Evolutionary conservation across 2,888 invertebrate genomes (phyloP), one percentile per base, ranked within the genome.

Genomic region (Nephrotoma guestfalica): DNA sequence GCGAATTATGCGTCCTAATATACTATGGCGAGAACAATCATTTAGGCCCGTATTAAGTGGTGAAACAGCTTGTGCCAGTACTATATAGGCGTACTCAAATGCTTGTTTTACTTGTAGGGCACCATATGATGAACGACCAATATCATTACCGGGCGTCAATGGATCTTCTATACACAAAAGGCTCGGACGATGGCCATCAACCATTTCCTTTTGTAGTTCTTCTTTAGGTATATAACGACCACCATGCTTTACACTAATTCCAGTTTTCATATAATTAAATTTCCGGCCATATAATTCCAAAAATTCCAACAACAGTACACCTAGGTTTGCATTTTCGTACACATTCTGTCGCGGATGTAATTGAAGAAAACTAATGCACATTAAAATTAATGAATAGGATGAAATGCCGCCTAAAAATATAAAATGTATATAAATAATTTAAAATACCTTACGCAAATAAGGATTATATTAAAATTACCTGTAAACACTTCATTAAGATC

Each of bases 401-500:
- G 98, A 98, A 92, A 99, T 98, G 91, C 99, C 99, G 88, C 99
- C 91, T 88, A 71, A 41, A 84, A 83, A 41, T 57, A 57, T 15
- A 57, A 51, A 51, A 15, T 87, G 57, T 47, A n/a, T 6, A 41
- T 57, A 41, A 84, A 30, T 30, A 86, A 85, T 18, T 45, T n/a
- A 41, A 87, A 86, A 86, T 83, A 30, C 6, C 41, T 85, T 51
- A 11, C 1, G 15, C 6, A 51, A 15, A 51, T 51, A 30, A 30
- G 30, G 30, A 30, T 30, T 7, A 18, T 15, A 43, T 30, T 30
- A 30, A 41, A 84, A 15, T 84, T 84, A 89, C 89, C 99, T 88
- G 98, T 99, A 93, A 99, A 99, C 90, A 99, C 99, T 94, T 99
- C 99, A 93, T 99, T 99, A 90, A 99, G 94, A 93, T 99, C 98